Conservation (phyloP, 2,797 vertebrate genomes). For the Craterocephalus amniculus region DNA sequence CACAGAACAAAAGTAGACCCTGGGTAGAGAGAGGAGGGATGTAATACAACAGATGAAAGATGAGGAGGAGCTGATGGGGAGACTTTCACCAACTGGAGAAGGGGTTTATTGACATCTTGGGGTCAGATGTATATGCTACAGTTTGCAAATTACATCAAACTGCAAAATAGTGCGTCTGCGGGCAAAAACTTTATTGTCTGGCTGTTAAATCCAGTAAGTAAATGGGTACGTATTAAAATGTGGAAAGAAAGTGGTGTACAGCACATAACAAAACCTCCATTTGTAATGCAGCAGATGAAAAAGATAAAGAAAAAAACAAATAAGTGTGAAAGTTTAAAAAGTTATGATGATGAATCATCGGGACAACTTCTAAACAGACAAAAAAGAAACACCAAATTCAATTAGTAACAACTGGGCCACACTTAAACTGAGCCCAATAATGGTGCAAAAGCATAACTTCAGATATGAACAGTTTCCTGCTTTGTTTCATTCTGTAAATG, state of each 20-base stretch:
- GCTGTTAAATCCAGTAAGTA: slow-evolving; percentile 55
- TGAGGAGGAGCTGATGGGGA: slow-evolving; percentile 64
- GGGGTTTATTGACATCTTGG: slow-evolving; percentile 70
- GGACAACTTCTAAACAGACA: slow-evolving; percentile 25
- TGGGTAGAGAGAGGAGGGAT: slow-evolving; percentile 72
- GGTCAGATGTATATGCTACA: slow-evolving; percentile 67
- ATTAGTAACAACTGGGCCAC: background rate
- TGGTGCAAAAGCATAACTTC: background rate
- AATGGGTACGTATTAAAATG: slow-evolving; percentile 59
- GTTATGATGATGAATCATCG: slow-evolving; percentile 15
- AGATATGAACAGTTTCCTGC: slow-evolving; percentile 12
- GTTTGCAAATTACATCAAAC: slow-evolving; percentile 73
- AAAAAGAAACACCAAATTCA: slow-evolving; percentile 20
- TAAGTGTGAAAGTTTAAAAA: slow-evolving; percentile 23
- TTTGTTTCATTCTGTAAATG: slow-evolving; percentile 24
- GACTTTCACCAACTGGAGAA: slow-evolving; percentile 71
- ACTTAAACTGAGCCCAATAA: slow-evolving; percentile 5
- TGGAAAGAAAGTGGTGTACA: slow-evolving; percentile 12
- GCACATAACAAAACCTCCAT: slow-evolving; percentile 10
- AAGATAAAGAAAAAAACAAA: background rate
- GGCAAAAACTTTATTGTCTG: slow-evolving; percentile 56
- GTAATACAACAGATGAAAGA: slow-evolving; percentile 66
- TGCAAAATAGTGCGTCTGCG: slow-evolving; percentile 59
- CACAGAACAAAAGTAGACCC: slow-evolving; percentile 91
- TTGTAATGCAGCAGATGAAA: background rate